These are phyloP conservation scores for Trichogramma evanescens DNA, from an alignment of 2,888 invertebrate genomes.

Conservation along the genomic window DNA sequence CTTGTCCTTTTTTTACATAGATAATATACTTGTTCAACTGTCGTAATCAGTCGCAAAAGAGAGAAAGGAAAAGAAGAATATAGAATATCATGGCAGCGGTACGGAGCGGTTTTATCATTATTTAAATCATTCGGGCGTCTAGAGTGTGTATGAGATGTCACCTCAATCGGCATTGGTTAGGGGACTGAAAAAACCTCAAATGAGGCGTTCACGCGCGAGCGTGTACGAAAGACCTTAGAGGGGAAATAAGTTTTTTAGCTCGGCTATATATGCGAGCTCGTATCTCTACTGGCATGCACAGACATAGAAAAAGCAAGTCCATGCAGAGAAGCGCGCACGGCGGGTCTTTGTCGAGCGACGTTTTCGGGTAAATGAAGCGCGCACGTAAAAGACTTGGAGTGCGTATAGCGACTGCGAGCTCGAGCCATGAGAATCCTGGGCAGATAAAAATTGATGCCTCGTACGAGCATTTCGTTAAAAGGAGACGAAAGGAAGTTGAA, in stretches of 20 bases:
- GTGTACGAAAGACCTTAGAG: not conserved
- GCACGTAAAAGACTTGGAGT: slow-evolving; percentile 6
- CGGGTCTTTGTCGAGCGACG: not conserved
- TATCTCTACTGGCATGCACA: not conserved
- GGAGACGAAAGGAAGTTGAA: not conserved
- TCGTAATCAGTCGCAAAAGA: not conserved
- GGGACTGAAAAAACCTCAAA: slow-evolving; percentile 33
- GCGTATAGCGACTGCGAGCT: not conserved
- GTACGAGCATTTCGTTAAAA: slow-evolving; percentile 16
- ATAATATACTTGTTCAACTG: not conserved
- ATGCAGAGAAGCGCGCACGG: no score
- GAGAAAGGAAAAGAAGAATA: not conserved
- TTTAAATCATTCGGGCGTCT: slow-evolving; percentile 22
- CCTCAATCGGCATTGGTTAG: slow-evolving; percentile 12
- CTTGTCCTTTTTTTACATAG: not conserved
- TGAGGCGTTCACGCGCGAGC: slow-evolving; percentile 35
- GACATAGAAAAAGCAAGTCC: no score
- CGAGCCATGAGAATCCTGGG: slow-evolving; percentile 3
- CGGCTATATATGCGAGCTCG: not conserved
- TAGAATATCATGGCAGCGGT: not conserved
- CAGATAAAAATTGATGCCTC: slow-evolving; percentile 23
- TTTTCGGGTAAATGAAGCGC: slow-evolving; percentile 21
- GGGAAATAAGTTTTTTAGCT: slow-evolving; percentile 20
- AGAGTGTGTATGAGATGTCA: slow-evolving; percentile 4
- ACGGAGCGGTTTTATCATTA: slow-evolving; percentile 19